Conservation (phyloP, 2,797 vertebrate species). For the Rhadinocentrus ornatus region DNA sequence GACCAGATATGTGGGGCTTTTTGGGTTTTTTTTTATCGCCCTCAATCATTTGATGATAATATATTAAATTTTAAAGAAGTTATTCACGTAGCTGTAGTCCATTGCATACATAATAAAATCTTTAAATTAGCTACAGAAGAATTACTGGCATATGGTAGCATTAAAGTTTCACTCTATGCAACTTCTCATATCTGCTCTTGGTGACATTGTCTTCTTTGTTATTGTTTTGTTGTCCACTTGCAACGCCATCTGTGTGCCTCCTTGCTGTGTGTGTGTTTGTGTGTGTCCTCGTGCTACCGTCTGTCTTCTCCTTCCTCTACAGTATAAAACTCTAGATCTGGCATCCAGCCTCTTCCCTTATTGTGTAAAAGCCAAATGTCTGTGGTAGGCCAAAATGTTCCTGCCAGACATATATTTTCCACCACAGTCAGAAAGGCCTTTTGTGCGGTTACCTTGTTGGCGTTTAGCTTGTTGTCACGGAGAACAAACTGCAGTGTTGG, state of each 20-base stretch:
- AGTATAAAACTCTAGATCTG: slow-evolving; percentile 46
- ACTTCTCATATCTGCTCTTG: slow-evolving; percentile 18
- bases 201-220: slow-evolving; percentile 47
- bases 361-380: slow-evolving; percentile 52
- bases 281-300: slow-evolving; percentile 25
- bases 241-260: slow-evolving; percentile 56
- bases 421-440: slow-evolving; percentile 23
- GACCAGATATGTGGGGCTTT: too few relatives aligned
- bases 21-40: too few relatives aligned
- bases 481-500: not conserved
- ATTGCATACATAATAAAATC: not conserved
- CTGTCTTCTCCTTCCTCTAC: slow-evolving; percentile 48
- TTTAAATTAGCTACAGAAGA: not conserved
- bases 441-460: slow-evolving; percentile 14
- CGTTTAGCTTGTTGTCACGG: slow-evolving; percentile 14
- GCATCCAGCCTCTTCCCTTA: slow-evolving; percentile 41
- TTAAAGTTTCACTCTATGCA: slow-evolving; percentile 7
- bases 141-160: not conserved
- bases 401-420: slow-evolving; percentile 34
- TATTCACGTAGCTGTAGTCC: not conserved
- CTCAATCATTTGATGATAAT: not conserved
- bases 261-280: slow-evolving; percentile 21
- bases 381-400: slow-evolving; percentile 19
- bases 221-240: slow-evolving; percentile 45
- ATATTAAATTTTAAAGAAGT: not conserved